These are phyloP conservation scores for Falco novaeseelandiae DNA, from an alignment of 2,797 vertebrate genomes.

Conservation along the genomic window DNA sequence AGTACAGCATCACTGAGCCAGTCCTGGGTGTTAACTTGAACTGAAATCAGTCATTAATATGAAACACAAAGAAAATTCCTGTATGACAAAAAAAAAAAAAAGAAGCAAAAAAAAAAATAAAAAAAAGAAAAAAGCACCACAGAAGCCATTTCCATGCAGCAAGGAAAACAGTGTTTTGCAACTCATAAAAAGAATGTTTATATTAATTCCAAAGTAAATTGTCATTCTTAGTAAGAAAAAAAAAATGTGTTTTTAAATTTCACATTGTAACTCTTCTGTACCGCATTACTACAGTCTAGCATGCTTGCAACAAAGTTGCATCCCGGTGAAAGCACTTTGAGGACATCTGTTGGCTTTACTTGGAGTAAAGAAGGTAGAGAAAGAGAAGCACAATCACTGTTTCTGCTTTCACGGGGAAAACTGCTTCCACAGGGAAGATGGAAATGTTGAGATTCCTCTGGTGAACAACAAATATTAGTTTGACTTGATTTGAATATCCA, in stretches of 20 bases:
- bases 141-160: neutral
- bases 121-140: rapidly evolving
- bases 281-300: neutral
- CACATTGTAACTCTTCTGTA: neutral
- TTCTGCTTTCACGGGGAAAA: neutral
- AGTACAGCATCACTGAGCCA: neutral
- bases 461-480: neutral
- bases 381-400: neutral
- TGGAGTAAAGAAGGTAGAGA: neutral
- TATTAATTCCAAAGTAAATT: neutral
- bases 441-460: neutral
- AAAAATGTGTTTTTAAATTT: neutral
- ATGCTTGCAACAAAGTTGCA: neutral
- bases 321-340: neutral
- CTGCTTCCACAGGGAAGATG: neutral
- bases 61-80: neutral
- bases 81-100: neutral
- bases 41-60: conserved; percentile 41
- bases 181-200: neutral
- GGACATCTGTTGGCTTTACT: neutral
- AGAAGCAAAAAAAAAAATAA: neutral
- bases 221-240: neutral
- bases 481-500: neutral
- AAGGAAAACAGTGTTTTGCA: neutral
- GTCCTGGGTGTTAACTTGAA: neutral